These are phyloP conservation scores for Cheiracanthium punctorium DNA, from an alignment of 2,888 invertebrate species.

Conservation along the genomic window DNA sequence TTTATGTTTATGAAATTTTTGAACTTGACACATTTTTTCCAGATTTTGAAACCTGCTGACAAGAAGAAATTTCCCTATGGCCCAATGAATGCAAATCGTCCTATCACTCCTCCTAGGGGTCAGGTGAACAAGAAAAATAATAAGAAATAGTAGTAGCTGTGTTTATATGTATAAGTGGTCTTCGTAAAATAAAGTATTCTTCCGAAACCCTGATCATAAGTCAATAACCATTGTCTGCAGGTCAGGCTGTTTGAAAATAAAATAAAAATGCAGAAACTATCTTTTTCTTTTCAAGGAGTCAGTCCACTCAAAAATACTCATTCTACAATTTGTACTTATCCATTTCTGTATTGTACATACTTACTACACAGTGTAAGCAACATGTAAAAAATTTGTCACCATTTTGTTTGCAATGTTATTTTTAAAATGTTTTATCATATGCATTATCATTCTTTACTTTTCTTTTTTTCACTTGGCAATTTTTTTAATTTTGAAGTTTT, in stretches of 20 bases:
- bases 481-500: slow-evolving; percentile 2
- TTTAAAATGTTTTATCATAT: slow-evolving; percentile 33
- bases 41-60: slow-evolving; percentile 99
- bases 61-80: slow-evolving; percentile 99
- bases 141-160: slow-evolving; percentile 67
- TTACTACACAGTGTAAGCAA: slow-evolving; percentile 38
- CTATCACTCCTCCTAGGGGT: slow-evolving; percentile 94
- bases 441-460: slow-evolving; percentile 31
- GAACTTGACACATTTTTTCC: too few species aligned
- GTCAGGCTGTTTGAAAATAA: slow-evolving; percentile 52
- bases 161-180: not conserved
- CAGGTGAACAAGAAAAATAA: slow-evolving; percentile 77
- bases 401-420: slow-evolving; percentile 30
- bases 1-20: too few species aligned
- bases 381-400: slow-evolving; percentile 56
- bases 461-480: not conserved
- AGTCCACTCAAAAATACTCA: slow-evolving; percentile 44
- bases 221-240: slow-evolving; percentile 49
- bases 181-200: slow-evolving; percentile 31
- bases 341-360: slow-evolving; percentile 64
- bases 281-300: slow-evolving; percentile 42
- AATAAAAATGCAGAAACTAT: not conserved
- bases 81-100: slow-evolving; percentile 93
- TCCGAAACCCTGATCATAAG: slow-evolving; percentile 58
- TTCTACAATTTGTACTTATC: slow-evolving; percentile 58